Evolutionary conservation across 2,888 invertebrate genomes (phyloP), one percentile per base, ranked within the genome.

Genomic region (Monopis laevigella): DNA sequence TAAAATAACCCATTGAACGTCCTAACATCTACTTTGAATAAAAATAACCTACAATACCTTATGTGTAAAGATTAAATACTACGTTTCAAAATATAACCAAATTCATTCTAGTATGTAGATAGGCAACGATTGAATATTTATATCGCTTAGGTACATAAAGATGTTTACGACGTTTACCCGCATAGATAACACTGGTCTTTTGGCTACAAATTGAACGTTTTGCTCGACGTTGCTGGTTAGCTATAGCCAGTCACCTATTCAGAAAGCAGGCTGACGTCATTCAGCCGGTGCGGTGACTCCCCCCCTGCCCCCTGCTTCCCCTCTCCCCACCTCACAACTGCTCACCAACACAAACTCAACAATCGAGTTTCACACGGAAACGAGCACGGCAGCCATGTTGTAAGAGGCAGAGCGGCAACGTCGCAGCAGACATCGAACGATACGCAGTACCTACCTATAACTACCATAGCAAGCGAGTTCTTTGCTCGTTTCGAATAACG

Each of bases 311-410:
- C 55, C 38, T 51, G 19, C 44, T 45, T 46, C 48, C 32, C 21
- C 43, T 12, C 43, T 36, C 47, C 45, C 41, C 49, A 51, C 48
- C 49, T 51, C 45, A 43, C 47, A 48, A 46, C 45, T 46, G 43
- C 49, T 47, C 45, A 35, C 45, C 46, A 45, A 71, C 69, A 73
- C 70, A 69, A 66, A 62, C 70, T 62, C 66, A 62, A 58, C 63
- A 60, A 64, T 73, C 60, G 72, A 74, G 78, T 77, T 80, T 78
- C 78, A 75, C 77, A 75, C 75, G 75, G 78, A 80, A 80, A 77
- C 74, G 72, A 71, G 72, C 72, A 72, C 71, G 63, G 65, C 70
- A 67, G 78, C 77, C 77, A 75, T 75, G 75, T 75, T 74, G 75
- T 74, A 72, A 73, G 68, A 65, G 66, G 69, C 72, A 67, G 70